Evolutionary conservation across 1,140 invertebrate genomes (phyloP), one percentile per base, ranked within the genome.

Genomic region (Helicorthomorpha holstii): DNA sequence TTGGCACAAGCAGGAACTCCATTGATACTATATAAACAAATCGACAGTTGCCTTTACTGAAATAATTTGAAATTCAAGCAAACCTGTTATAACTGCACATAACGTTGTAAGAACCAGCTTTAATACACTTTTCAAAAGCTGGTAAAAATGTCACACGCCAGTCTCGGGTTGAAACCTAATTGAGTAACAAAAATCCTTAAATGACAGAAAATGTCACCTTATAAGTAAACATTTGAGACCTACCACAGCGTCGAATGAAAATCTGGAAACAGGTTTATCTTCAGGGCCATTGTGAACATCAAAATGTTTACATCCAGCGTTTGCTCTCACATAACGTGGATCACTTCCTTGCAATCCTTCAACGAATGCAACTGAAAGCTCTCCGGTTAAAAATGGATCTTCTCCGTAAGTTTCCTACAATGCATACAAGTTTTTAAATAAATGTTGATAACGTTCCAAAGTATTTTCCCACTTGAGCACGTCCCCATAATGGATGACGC

Each of bases 21-120:
- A 41, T 56, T 53, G 24, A 52, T 14, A 21, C 27, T 34, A 27
- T 49, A 24, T 24, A 48, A 16, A 25, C 24, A 27, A 26, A 52
- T 41, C 12, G 19, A 41, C 12, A 41, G 12, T 41, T 41, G 38
- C 19, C 19, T 41, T 41, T 12, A 41, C 19, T 41, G 38, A 12
- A 41, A 12, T 41, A 12, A 41, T 41, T n/a, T n/a, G n/a, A n/a
- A n/a, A n/a, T n/a, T n/a, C n/a, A n/a, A n/a, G 38, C 38, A 22
- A 24, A 66, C 64, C 60, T 61, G 56, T 65, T 66, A 43, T 64
- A 66, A 52, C 63, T 64, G 50, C 63, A 64, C 64, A 68, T 67
- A 1, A 67, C 7, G 52, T 59, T 64, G 51, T 58, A 62, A 12
- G 38, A 12, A 19, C 65, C 66, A 19, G 64, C 66, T 22, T 61